Evolutionary conservation across 2,888 invertebrate species (phyloP), one percentile per base, ranked within the genome.

Genomic region (Scrobipalpa atriplicella): DNA sequence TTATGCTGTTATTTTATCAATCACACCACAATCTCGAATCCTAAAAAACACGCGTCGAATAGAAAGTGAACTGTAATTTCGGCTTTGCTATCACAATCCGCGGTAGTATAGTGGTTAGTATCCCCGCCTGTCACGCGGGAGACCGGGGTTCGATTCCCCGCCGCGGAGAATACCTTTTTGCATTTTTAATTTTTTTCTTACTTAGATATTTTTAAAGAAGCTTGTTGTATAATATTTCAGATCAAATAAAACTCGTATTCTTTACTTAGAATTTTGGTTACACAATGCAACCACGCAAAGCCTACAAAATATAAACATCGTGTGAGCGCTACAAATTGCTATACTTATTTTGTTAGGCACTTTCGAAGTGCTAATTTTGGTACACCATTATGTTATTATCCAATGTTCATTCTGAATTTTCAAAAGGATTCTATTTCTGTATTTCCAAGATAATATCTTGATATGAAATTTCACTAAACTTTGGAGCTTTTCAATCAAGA

Each of bases 111-210:
- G 68, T 68, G 68, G 68, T 68, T 6, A 68, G 68, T 68, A 68
- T 68, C 68, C 68, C 68, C 68, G 68, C 68, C 68, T 68, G 68
- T 92, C 93, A 92, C 92, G 92, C 92, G 92, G 92, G 92, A 93
- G 93, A 93, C 93, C 92, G 91, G 92, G 92, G 93, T 93, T 93
- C 92, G 92, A 93, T 92, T 92, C 92, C 92, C 92, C 90, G 93
- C 91, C 91, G 91, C 87, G 86, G 88, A 86, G 86, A 72, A 3
- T n/a, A 56, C 66, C 75, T 83, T 82, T 81, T 77, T n/a, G 58
- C 29, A 1, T 38, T 58, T 38, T 56, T 56, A n/a, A 16, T 9
- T 8, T 9, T 8, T 2, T 21, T 21, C 2, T 56, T 2, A 21
- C 13, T 21, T 56, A 9, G 29, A 0, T 29, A 21, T 54, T 54